These are phyloP conservation scores for Acholoe squamosa DNA, from an alignment of 2,888 invertebrate species.

Conservation along the genomic window DNA sequence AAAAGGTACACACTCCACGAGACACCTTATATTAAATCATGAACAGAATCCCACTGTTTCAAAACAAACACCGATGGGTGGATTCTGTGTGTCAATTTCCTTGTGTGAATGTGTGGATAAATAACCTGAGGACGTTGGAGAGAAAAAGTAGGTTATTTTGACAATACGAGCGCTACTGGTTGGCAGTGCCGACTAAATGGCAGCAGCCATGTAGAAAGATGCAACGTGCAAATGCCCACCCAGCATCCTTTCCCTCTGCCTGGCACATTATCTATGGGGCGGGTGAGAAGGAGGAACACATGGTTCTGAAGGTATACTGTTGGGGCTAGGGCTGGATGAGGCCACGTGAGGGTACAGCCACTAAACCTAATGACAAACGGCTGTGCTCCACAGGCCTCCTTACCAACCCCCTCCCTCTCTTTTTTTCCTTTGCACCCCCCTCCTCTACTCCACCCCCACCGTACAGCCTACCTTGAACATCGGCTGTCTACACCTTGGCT, in stretches of 20 bases:
- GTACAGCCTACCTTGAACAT: not conserved
- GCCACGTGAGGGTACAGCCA: conserved; percentile 28
- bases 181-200: not conserved
- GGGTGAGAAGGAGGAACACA: not conserved
- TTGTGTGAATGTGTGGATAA: conserved; percentile 4
- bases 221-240: too few relatives aligned
- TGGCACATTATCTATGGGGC: not conserved
- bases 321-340: not conserved
- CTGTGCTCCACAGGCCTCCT: conserved; percentile 2
- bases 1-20: not conserved
- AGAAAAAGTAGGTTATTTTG: conserved; percentile 28
- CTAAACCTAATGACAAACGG: conserved; percentile 58
- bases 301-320: not conserved
- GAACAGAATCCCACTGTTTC: conserved; percentile 19
- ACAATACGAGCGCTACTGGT: not conserved
- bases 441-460: not conserved
- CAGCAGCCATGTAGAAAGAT: too few relatives aligned
- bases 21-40: conserved; percentile 10
- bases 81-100: not conserved
- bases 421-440: not conserved
- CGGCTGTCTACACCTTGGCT: not conserved
- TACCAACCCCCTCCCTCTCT: not conserved
- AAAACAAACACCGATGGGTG: not conserved
- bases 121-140: not conserved
- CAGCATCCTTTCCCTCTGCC: too few relatives aligned